Evolutionary conservation across 2,797 vertebrate species (phyloP).

Genomic region (Catamblyrhynchus diadema): DNA sequence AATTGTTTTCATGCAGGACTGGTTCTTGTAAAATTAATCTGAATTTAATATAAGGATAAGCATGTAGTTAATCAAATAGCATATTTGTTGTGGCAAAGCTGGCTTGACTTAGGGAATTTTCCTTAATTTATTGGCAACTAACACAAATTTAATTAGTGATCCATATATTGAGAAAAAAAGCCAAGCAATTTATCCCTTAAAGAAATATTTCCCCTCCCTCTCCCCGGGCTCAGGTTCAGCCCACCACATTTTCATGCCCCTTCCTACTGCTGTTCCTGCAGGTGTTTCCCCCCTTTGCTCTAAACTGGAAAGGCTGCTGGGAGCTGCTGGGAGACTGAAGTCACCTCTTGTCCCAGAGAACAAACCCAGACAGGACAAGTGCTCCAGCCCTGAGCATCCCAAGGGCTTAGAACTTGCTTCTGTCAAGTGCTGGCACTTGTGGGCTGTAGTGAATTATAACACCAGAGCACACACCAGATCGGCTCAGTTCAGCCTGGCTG

Average conservation of each 20-base stretch:
- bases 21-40: not conserved
- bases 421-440: not conserved
- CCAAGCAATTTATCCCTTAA: not conserved
- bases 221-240: not conserved
- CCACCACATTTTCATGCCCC: not conserved
- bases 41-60: not conserved
- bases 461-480: not conserved
- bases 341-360: not conserved
- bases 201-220: not conserved
- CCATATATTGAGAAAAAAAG: not conserved
- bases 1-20: not conserved
- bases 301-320: not conserved
- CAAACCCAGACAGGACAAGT: fast-evolving
- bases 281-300: not conserved
- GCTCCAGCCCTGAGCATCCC: not conserved
- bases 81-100: not conserved
- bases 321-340: not conserved
- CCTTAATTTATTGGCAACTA: not conserved
- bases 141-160: not conserved
- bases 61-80: not conserved
- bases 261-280: not conserved
- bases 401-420: not conserved
- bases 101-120: not conserved
- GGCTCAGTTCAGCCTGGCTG: not conserved
- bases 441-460: not conserved